Conservation (phyloP, 1,140 invertebrate species). For the Drosophila ercepeae region DNA sequence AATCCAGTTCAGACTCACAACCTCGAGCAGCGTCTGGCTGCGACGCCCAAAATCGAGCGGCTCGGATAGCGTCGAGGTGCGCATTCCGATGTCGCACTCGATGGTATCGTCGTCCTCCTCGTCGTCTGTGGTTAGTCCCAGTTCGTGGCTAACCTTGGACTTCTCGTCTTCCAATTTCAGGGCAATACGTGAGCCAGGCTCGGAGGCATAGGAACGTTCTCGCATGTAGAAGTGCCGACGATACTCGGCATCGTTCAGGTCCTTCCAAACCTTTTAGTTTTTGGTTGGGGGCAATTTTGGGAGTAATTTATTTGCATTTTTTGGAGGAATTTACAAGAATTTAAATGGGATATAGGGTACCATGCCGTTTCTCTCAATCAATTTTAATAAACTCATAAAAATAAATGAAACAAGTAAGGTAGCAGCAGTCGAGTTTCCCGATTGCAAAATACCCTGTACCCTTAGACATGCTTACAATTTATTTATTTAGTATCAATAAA, state of each 20-base stretch:
- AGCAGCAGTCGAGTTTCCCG: too few relatives aligned
- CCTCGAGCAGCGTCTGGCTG: conserved; percentile 68
- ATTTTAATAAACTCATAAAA: background rate
- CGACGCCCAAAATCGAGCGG: conserved; percentile 83
- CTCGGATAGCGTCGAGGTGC: conserved; percentile 82
- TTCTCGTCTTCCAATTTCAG: conserved; percentile 68
- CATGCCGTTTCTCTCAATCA: conserved; percentile 3
- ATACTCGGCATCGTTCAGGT: conserved; percentile 76
- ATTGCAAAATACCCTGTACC: too few relatives aligned
- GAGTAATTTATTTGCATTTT: conserved; percentile 16
- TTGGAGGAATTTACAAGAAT: conserved; percentile 60
- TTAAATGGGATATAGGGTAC: conserved; percentile 37
- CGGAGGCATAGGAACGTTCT: conserved; percentile 79
- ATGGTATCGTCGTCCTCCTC: conserved; percentile 69
- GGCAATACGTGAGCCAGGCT: conserved; percentile 75
- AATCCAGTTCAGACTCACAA: conserved; percentile 74
- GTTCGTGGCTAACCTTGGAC: conserved; percentile 32
- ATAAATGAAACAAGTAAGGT: too few relatives aligned
- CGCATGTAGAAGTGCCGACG: conserved; percentile 81
- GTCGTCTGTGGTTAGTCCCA: conserved; percentile 19
- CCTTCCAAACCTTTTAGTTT: conserved; percentile 77
- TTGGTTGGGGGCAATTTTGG: conserved; percentile 33
- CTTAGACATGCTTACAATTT: too few relatives aligned
- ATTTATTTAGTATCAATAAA: too few relatives aligned
- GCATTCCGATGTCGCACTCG: conserved; percentile 63